Evolutionary conservation across 2,797 vertebrate genomes (phyloP).

Genomic region (Enteromius treurensis): DNA sequence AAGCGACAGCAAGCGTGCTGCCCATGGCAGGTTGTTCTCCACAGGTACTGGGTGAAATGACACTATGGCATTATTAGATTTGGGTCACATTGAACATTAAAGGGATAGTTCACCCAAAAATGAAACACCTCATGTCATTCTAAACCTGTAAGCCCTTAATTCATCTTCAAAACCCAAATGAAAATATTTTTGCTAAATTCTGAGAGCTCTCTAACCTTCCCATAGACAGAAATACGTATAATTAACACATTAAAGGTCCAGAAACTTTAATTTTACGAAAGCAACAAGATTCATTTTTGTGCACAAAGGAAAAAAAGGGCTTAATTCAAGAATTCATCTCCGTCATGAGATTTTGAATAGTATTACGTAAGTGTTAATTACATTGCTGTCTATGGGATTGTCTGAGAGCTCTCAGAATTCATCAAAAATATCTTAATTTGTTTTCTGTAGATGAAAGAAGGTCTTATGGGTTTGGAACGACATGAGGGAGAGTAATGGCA

Average conservation of each 20-base stretch:
- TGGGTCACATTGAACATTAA: conserved; percentile 17
- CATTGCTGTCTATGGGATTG: no score
- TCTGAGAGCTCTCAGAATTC: background rate
- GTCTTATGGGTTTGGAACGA: background rate
- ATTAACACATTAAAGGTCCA: no score
- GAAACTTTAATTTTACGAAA: no score
- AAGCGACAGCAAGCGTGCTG: conserved; percentile 2
- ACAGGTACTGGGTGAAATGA: conserved; percentile 5
- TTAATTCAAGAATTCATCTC: no score
- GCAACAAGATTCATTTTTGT: no score
- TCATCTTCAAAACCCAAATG: background rate
- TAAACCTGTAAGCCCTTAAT: background rate
- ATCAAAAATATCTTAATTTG: background rate
- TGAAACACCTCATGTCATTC: background rate
- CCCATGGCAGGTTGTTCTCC: conserved; percentile 40
- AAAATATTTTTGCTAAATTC: background rate
- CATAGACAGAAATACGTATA: no score
- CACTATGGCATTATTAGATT: conserved; percentile 2
- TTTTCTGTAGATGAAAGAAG: background rate
- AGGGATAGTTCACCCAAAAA: background rate
- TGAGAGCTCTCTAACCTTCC: background rate
- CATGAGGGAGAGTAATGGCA: no score
- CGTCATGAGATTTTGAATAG: no score
- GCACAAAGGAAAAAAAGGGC: no score
- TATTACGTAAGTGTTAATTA: no score